These are phyloP conservation scores for Argyra leucocephala DNA, from an alignment of 2,888 invertebrate species.

Conservation along the genomic window DNA sequence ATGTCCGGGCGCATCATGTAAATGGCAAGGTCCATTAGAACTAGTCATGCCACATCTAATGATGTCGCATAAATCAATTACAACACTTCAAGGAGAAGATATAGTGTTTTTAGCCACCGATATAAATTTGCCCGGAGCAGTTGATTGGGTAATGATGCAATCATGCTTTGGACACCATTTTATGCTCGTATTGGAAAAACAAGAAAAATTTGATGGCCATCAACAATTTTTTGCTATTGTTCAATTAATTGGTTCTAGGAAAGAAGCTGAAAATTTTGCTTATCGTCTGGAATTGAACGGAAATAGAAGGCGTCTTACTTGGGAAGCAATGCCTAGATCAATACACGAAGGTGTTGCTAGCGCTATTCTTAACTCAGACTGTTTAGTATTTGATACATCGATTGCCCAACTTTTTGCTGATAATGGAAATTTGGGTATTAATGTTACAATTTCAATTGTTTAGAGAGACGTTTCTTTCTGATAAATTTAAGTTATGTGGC, in stretches of 20 bases:
- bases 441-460: slow-evolving; percentile 95
- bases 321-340: slow-evolving; percentile 98
- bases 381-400: slow-evolving; percentile 95
- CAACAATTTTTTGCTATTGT: slow-evolving; percentile 98
- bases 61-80: slow-evolving; percentile 95
- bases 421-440: slow-evolving; percentile 97
- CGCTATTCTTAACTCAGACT: slow-evolving; percentile 96
- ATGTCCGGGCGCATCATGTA: slow-evolving; percentile 98
- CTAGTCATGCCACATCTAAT: slow-evolving; percentile 98
- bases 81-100: slow-evolving; percentile 96
- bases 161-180: slow-evolving; percentile 99
- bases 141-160: slow-evolving; percentile 99
- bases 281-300: slow-evolving; percentile 95
- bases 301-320: slow-evolving; percentile 84
- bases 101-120: slow-evolving; percentile 99
- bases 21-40: slow-evolving; percentile 96
- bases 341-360: slow-evolving; percentile 98
- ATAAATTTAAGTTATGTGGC: background rate
- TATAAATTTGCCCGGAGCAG: slow-evolving; percentile 97
- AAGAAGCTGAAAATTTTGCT: slow-evolving; percentile 98
- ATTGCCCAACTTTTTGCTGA: slow-evolving; percentile 98
- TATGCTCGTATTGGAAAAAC: slow-evolving; percentile 97
- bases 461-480: slow-evolving; percentile 37
- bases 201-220: slow-evolving; percentile 94
- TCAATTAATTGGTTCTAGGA: slow-evolving; percentile 94